Conservation (phyloP, 2,797 vertebrate species). For the Hoplostethus atlanticus region DNA sequence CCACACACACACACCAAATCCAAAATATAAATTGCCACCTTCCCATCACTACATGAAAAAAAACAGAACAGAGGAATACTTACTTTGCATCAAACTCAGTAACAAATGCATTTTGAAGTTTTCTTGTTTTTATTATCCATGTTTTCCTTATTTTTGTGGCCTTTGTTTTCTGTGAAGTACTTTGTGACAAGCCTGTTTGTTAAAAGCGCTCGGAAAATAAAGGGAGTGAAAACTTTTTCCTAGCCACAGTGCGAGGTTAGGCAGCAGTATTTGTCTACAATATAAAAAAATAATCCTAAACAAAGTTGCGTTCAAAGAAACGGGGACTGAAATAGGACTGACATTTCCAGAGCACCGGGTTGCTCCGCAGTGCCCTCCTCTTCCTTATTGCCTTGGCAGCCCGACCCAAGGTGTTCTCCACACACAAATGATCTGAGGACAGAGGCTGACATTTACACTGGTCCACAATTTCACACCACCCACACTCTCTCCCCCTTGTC, state of each 20-base stretch:
- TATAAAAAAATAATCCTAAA: constrained; percentile 23
- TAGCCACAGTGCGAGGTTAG: background rate
- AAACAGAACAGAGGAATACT: background rate
- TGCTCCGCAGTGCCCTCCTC: constrained; percentile 49
- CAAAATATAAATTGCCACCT: background rate
- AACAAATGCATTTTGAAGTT: background rate
- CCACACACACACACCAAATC: background rate
- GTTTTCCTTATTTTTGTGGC: too few relatives aligned
- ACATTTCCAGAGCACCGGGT: constrained; percentile 58
- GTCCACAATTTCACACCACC: constrained; percentile 58
- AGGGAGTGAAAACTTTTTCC: background rate
- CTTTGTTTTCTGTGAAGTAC: background rate
- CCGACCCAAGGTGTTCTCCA: constrained; percentile 56
- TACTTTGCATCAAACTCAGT: constrained; percentile 6
- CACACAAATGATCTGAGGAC: constrained; percentile 69
- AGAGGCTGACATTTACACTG: constrained; percentile 78
- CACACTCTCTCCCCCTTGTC: constrained; percentile 37
- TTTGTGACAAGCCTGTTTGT: background rate
- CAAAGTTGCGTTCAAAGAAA: constrained; percentile 16
- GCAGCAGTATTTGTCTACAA: background rate
- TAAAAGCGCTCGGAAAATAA: background rate
- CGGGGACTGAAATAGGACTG: constrained; percentile 61
- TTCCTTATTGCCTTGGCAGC: constrained; percentile 55
- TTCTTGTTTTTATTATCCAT: too few relatives aligned
- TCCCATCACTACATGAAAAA: background rate